These are phyloP conservation scores for Cryptomyrus ogoouensis DNA, from an alignment of 2,113 vertebrate species.

Conservation along the genomic window DNA sequence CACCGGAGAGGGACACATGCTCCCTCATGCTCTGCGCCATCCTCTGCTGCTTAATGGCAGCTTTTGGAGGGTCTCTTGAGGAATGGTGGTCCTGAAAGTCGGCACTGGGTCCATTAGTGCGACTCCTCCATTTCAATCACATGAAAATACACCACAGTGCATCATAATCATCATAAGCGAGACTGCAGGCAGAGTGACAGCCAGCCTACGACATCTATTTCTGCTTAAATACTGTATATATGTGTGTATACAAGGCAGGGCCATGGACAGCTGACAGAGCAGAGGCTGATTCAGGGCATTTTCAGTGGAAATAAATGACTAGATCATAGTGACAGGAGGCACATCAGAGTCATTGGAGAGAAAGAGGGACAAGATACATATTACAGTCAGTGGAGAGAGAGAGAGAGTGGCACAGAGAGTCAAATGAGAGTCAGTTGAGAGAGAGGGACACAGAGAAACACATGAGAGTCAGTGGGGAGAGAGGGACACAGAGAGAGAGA, in stretches of 20 bases:
- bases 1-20: not conserved
- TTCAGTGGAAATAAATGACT: not conserved
- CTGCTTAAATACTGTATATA: not conserved
- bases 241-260: not conserved
- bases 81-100: not conserved
- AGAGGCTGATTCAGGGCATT: not conserved
- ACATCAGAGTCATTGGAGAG: not conserved
- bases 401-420: not conserved
- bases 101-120: slow-evolving; percentile 18
- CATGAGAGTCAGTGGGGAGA: not conserved
- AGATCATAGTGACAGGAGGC: not conserved
- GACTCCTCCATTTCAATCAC: slow-evolving; percentile 6
- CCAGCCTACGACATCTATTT: not conserved
- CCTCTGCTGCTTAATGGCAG: slow-evolving; percentile 1
- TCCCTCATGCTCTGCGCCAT: not conserved
- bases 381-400: not conserved
- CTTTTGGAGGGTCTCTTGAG: slow-evolving; percentile 19
- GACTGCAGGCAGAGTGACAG: not conserved
- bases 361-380: not conserved
- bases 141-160: not conserved
- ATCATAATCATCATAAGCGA: not conserved
- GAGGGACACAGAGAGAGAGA: not conserved
- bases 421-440: not conserved
- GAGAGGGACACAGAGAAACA: not conserved
- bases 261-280: not conserved